Conservation (phyloP, 2,888 invertebrate genomes). For the Hydroisotoma schaefferi region DNA sequence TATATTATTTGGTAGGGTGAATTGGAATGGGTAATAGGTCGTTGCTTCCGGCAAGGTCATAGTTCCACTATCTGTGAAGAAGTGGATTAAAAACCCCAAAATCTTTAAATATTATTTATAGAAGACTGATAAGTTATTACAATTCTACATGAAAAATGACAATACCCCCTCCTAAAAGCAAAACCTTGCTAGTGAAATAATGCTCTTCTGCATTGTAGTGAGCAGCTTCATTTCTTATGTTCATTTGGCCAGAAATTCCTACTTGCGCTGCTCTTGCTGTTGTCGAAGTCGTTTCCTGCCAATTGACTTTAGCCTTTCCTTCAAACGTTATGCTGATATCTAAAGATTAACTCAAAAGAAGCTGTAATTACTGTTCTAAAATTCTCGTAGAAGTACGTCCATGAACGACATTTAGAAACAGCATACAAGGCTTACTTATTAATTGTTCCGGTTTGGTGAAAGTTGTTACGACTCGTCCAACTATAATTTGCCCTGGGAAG, state of each 20-base stretch:
- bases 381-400: too few species aligned
- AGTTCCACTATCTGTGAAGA: slow-evolving; percentile 1
- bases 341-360: slow-evolving; percentile 51
- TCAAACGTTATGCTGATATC: slow-evolving; percentile 69
- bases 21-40: slow-evolving; percentile 73
- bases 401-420: too few species aligned
- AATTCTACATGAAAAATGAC: too few species aligned
- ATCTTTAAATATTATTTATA: too few species aligned
- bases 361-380: not conserved
- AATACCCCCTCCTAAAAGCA: slow-evolving; percentile 66
- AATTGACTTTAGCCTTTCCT: slow-evolving; percentile 70
- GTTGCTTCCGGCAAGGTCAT: slow-evolving; percentile 61
- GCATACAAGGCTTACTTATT: slow-evolving; percentile 65
- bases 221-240: slow-evolving; percentile 62
- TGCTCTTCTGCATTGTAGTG: slow-evolving; percentile 67
- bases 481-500: slow-evolving; percentile 63
- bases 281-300: slow-evolving; percentile 64
- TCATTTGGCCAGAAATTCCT: too few species aligned
- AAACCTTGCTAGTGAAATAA: slow-evolving; percentile 72
- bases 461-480: slow-evolving; percentile 60
- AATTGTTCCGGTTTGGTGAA: slow-evolving; percentile 65
- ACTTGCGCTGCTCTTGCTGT: too few species aligned
- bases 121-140: too few species aligned
- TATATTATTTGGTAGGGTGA: slow-evolving; percentile 65
- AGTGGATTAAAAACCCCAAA: not conserved